These are phyloP conservation scores for Poecile montanus DNA, from an alignment of 2,797 vertebrate genomes.

Conservation along the genomic window DNA sequence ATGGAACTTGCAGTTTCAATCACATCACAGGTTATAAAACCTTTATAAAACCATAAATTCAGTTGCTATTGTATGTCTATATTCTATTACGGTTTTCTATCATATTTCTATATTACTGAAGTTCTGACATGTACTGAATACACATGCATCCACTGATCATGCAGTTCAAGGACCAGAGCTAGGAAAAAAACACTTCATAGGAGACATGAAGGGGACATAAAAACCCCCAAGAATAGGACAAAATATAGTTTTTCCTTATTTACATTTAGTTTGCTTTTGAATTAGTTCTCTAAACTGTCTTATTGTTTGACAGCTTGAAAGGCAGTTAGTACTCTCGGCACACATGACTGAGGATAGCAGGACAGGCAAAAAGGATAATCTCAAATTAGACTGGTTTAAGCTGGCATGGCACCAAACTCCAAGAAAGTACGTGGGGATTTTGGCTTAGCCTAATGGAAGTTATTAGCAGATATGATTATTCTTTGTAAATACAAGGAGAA, in stretches of 20 bases:
- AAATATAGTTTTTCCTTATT: neutral
- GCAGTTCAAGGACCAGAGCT: neutral
- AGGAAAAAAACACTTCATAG: neutral
- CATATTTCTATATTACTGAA: neutral
- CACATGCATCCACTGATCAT: neutral
- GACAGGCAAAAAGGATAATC: neutral
- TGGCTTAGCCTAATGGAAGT: neutral
- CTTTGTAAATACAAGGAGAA: neutral
- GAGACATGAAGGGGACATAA: neutral
- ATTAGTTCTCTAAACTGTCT: neutral
- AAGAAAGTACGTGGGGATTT: neutral
- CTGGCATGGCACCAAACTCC: neutral
- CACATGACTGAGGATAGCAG: neutral
- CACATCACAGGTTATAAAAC: neutral
- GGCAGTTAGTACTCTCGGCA: neutral
- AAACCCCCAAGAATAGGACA: neutral
- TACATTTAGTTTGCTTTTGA: neutral
- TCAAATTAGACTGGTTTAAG: neutral
- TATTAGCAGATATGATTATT: neutral
- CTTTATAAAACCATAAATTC: neutral
- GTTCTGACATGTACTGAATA: neutral
- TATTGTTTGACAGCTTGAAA: neutral
- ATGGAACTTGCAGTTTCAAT: neutral
- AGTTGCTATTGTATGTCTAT: neutral
- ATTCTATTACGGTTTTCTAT: neutral